Evolutionary conservation across 1,140 invertebrate species (phyloP).

Genomic region (Hylaeus volcanicus): DNA sequence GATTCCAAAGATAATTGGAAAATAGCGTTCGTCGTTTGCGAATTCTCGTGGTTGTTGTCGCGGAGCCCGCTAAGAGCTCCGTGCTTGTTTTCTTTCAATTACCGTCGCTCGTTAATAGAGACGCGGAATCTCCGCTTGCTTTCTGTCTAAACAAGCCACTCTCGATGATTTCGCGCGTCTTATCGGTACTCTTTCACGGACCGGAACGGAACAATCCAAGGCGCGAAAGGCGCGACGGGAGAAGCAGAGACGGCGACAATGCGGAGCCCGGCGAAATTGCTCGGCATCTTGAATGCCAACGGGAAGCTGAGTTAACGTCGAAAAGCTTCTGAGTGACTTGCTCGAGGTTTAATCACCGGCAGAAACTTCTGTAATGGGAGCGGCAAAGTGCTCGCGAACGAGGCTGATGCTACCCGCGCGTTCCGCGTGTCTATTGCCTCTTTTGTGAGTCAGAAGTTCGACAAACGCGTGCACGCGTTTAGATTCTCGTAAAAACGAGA

Average conservation of each 20-base stretch:
- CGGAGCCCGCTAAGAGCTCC: not conserved
- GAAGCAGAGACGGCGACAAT: slow-evolving; percentile 44
- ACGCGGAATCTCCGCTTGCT: slow-evolving; percentile 49
- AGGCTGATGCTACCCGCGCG: slow-evolving; percentile 68
- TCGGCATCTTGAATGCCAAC: slow-evolving; percentile 64
- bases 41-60: not conserved
- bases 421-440: slow-evolving; percentile 58
- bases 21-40: not conserved
- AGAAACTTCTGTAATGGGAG: slow-evolving; percentile 71
- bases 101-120: slow-evolving; percentile 29
- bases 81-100: slow-evolving; percentile 48
- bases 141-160: slow-evolving; percentile 46
- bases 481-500: not conserved
- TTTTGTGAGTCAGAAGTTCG: slow-evolving; percentile 65
- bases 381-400: slow-evolving; percentile 72
- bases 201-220: slow-evolving; percentile 52
- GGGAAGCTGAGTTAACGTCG: slow-evolving; percentile 65
- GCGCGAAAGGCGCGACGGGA: slow-evolving; percentile 26
- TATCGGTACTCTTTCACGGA: slow-evolving; percentile 44
- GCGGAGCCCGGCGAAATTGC: slow-evolving; percentile 56
- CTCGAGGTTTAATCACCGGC: slow-evolving; percentile 71
- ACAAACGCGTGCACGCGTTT: slow-evolving; percentile 58
- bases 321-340: slow-evolving; percentile 72
- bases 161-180: slow-evolving; percentile 45
- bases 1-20: slow-evolving; percentile 4